phyloP scores from a whole-genome alignment of 2,888 invertebrate species.

The Nemotelus nigrinus region DNA sequence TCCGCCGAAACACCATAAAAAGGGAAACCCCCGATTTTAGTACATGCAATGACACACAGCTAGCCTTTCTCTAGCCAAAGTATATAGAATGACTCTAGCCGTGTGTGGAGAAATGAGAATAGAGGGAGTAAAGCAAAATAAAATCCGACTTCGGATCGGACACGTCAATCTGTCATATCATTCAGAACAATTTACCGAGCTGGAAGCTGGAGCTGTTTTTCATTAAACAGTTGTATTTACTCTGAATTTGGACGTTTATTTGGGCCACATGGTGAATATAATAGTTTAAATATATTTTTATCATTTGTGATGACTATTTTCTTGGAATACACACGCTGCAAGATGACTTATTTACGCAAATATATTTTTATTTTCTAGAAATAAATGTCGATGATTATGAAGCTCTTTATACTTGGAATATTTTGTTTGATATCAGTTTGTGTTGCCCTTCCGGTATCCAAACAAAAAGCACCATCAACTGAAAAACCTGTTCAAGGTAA shows the following conservation, averaged over 20 bases:
- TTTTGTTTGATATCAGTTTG: not conserved
- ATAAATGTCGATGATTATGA: conserved; percentile 1
- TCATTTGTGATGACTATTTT: not conserved
- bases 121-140: too few species aligned
- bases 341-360: not conserved
- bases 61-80: too few species aligned
- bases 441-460: conserved; percentile 14
- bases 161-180: conserved; percentile 19
- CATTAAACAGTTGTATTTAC: not conserved
- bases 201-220: not conserved
- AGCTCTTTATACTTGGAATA: not conserved
- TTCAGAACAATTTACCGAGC: not conserved
- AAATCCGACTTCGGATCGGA: not conserved
- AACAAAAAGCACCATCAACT: conserved; percentile 24
- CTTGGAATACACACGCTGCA: not conserved
- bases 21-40: too few species aligned
- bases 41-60: too few species aligned
- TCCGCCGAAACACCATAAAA: too few species aligned
- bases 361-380: not conserved
- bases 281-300: not conserved
- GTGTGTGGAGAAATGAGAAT: too few species aligned
- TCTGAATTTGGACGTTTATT: not conserved
- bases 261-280: conserved; percentile 29
- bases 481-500: conserved; percentile 7
- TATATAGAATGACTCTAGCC: too few species aligned